phyloP scores from a whole-genome alignment of 2,113 vertebrate genomes.

The Electrona antarctica region DNA sequence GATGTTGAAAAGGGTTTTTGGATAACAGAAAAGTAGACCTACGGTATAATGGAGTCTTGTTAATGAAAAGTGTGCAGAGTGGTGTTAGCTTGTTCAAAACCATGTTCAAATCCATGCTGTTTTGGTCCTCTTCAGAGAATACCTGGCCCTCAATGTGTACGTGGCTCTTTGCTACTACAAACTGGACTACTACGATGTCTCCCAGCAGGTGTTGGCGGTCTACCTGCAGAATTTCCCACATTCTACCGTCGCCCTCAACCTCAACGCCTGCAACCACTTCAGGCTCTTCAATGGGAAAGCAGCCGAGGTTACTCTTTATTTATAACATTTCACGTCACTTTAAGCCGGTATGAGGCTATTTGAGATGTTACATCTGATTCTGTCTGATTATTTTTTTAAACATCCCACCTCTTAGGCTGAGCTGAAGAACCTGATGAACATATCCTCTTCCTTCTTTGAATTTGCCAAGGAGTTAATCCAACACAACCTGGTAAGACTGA shows the following conservation, averaged over 20 bases:
- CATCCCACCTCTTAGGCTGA: conserved; percentile 80
- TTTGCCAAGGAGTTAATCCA: conserved; percentile 97
- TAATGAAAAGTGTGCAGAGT: too few relatives aligned
- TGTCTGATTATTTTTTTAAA: background rate
- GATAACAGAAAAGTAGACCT: too few relatives aligned
- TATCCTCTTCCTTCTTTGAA: conserved; percentile 90
- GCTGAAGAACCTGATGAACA: conserved; percentile 93
- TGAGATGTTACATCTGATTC: background rate
- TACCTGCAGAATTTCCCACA: conserved; percentile 96
- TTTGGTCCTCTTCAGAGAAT: conserved; percentile 77
- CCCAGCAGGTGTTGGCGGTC: conserved; percentile 93
- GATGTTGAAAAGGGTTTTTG: too few relatives aligned
- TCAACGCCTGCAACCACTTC: conserved; percentile 97
- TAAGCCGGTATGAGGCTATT: too few relatives aligned
- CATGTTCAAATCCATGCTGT: too few relatives aligned
- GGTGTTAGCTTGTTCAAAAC: background rate
- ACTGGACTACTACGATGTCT: conserved; percentile 96
- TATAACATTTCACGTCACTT: too few relatives aligned
- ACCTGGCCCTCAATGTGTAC: conserved; percentile 94
- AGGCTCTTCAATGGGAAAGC: conserved; percentile 95
- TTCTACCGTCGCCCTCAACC: conserved; percentile 96
- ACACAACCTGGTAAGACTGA: conserved; percentile 90
- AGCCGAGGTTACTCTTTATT: conserved; percentile 84
- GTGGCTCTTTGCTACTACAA: conserved; percentile 99
- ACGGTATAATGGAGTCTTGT: too few relatives aligned